Evolutionary conservation across 2,888 invertebrate genomes (phyloP), one percentile per base, ranked within the genome.

Genomic region (Lasioglossum vierecki): DNA sequence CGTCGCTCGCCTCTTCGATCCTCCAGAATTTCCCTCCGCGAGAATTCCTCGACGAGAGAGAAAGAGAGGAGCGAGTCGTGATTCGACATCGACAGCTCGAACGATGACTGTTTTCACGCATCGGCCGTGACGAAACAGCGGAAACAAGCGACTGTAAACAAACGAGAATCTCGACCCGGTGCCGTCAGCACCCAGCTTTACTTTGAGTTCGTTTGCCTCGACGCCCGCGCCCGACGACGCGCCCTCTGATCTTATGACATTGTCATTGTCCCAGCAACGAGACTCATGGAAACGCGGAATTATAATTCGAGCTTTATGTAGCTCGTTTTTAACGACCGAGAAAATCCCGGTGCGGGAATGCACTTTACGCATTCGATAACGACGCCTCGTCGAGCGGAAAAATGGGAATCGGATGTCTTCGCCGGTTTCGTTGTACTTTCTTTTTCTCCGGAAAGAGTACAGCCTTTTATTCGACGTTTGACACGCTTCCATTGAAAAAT

Each of bases 71-170:
- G 13, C 3, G 22, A 53, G 22, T 53, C 74, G 75, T 68, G 75
- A 73, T 70, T 83, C 84, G n/a, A 57, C 70, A 41, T 81, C 80
- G 82, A 80, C 83, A 49, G 63, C 74, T 80, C 57, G 79, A 41
- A 57, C 82, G 84, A 80, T 82, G 82, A 88, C 86, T 84, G 88
- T 73, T 82, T 66, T 73, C 74, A 49, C 41, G 76, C 80, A 46
- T 76, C 83, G 86, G 86, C 63, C 75, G 70, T 79, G 80, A 83
- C 82, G 81, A 86, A 88, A 86, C 84, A 80, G 73, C 72, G 72
- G 78, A 85, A 80, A 73, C 80, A 85, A 86, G 85, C 78, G 86
- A 84, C 72, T 80, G 77, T 79, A 91, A 89, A 89, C 88, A 89
- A 88, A 88, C 83, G 82, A 82, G 88, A 88, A 88, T 88, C 90